Percentiles rank a stretch among this genome's conserved stretches.
phyloP scores from a whole-genome alignment of 2,888 invertebrate genomes.

The Xanthorhoe spadicearia region DNA sequence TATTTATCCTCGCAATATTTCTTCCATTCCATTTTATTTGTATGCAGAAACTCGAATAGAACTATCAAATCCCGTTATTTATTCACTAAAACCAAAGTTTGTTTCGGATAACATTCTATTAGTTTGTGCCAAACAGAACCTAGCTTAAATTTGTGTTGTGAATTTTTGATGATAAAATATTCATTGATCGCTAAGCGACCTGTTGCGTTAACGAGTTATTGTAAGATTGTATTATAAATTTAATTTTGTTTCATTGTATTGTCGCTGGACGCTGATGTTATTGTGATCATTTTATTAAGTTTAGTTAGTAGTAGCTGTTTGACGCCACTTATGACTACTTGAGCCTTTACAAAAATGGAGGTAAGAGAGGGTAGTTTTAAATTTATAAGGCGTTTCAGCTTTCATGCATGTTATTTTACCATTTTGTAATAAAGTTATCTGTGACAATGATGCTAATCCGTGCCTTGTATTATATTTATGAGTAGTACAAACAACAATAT shows the following conservation, averaged over 20 bases:
- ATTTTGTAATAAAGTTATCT: conserved; percentile 41
- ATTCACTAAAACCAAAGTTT: conserved; percentile 18
- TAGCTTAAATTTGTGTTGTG: conserved; percentile 55
- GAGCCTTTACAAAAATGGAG: background rate
- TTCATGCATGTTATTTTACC: conserved; percentile 33
- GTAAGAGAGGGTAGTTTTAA: conserved; percentile 16
- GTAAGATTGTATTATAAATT: conserved; percentile 61
- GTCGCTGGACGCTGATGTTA: conserved; percentile 63
- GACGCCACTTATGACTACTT: conserved; percentile 15
- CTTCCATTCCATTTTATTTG: conserved; percentile 22
- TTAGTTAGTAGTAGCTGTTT: conserved; percentile 42
- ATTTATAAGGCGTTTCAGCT: conserved; percentile 43
- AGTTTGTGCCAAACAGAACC: conserved; percentile 65
- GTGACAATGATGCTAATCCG: conserved; percentile 47
- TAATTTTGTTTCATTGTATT: conserved; percentile 58
- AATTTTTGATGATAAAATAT: conserved; percentile 57
- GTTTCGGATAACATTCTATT: conserved; percentile 34
- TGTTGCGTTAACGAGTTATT: conserved; percentile 61
- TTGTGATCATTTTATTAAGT: conserved; percentile 67
- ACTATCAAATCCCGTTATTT: background rate
- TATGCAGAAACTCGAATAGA: conserved; percentile 52
- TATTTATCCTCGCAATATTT: conserved; percentile 26
- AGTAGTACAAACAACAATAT: conserved; percentile 48
- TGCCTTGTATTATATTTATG: conserved; percentile 41
- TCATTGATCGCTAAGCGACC: conserved; percentile 70